These are phyloP conservation scores for Pogoniulus pusillus DNA, from an alignment of 2,797 vertebrate genomes.

Conservation along the genomic window DNA sequence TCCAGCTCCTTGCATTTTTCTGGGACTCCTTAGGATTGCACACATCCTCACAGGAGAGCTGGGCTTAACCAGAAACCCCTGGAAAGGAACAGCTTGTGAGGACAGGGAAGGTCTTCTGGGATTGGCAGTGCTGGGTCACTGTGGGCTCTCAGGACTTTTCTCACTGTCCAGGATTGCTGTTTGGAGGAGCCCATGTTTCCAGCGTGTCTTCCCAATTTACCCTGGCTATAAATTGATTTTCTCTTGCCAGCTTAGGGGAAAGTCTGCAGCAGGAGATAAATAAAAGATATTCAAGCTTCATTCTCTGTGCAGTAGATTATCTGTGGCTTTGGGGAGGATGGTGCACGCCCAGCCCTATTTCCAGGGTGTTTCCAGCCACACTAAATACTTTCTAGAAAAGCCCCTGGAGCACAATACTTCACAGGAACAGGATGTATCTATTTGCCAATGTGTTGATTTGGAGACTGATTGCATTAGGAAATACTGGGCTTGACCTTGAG, in stretches of 20 bases:
- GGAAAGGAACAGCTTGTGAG: background rate
- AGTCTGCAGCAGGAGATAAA: background rate
- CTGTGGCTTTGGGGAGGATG: constrained; percentile 14
- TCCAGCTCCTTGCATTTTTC: background rate
- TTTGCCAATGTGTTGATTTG: constrained; percentile 36
- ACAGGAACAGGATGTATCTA: constrained; percentile 44
- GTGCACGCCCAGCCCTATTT: constrained; percentile 26
- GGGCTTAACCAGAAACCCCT: background rate
- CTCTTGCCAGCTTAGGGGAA: background rate
- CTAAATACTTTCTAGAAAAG: constrained; percentile 29
- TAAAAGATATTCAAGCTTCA: background rate
- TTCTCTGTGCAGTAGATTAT: constrained; percentile 16
- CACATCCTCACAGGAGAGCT: background rate
- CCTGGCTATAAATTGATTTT: background rate
- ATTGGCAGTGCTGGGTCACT: rapidly evolving
- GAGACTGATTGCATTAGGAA: background rate
- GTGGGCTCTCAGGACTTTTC: background rate
- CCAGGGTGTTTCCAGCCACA: constrained; percentile 61
- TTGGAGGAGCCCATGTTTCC: background rate
- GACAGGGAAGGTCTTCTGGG: background rate
- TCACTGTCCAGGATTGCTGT: rapidly evolving
- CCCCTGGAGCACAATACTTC: constrained; percentile 17
- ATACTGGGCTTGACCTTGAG: background rate
- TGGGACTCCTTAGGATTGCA: background rate
- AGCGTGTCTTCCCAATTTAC: background rate